These are phyloP conservation scores for Syritta pipiens DNA, from an alignment of 2,888 invertebrate genomes.

Conservation along the genomic window DNA sequence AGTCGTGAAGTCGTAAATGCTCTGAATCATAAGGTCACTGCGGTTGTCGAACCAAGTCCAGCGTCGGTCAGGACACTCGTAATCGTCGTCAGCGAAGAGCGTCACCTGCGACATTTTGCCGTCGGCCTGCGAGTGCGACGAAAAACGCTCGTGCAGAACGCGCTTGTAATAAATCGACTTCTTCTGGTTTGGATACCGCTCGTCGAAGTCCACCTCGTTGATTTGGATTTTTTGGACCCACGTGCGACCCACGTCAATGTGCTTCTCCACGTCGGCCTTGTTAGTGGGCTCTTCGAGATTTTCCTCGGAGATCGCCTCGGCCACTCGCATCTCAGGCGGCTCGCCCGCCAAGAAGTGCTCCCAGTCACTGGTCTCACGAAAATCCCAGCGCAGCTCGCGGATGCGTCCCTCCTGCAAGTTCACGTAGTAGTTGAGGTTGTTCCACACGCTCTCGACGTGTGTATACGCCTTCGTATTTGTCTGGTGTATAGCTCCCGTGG, in stretches of 20 bases:
- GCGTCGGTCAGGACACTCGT: constrained; percentile 76
- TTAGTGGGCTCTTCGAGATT: constrained; percentile 80
- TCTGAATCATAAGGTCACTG: constrained; percentile 82
- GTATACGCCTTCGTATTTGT: constrained; percentile 83
- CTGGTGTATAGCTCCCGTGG: constrained; percentile 85
- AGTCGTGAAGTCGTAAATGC: constrained; percentile 81
- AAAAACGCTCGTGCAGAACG: constrained; percentile 87
- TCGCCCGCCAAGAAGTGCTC: constrained; percentile 87
- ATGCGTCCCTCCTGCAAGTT: constrained; percentile 83
- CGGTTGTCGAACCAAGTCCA: constrained; percentile 85
- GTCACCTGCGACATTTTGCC: constrained; percentile 80
- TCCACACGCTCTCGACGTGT: constrained; percentile 91
- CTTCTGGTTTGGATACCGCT: constrained; percentile 87
- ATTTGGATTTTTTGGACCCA: constrained; percentile 87
- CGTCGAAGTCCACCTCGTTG: constrained; percentile 81
- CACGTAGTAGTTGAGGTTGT: constrained; percentile 91
- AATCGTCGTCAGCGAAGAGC: constrained; percentile 73
- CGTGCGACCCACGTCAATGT: constrained; percentile 87
- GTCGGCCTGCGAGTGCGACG: constrained; percentile 87
- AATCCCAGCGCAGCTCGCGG: constrained; percentile 82
- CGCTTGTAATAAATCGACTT: constrained; percentile 86
- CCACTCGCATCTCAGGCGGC: constrained; percentile 80
- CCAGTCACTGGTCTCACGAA: constrained; percentile 83
- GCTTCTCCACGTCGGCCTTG: constrained; percentile 82
- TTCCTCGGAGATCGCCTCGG: constrained; percentile 79